Evolutionary conservation across 1,140 invertebrate species (phyloP), one percentile per base, ranked within the genome.

Genomic region (Thalassaphorura encarpata): DNA sequence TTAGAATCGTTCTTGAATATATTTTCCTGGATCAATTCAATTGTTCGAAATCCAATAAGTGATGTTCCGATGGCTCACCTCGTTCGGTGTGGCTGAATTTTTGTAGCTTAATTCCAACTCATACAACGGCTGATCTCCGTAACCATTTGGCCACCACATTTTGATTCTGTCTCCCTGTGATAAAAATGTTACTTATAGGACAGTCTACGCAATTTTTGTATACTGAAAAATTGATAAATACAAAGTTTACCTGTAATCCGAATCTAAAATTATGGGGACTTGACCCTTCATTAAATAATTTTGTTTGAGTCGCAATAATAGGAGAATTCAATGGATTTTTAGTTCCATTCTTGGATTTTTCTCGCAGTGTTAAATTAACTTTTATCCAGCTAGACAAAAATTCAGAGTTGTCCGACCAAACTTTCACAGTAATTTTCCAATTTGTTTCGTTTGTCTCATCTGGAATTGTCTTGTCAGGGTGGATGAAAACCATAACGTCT

Each of bases 1-100:
- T 19, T 18, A 33, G 16, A 15, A 40, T 21, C 26, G 28, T 49
- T 61, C 50, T 73, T 67, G 72, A 79, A 65, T 0, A 84, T 66
- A 27, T 74, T 71, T 51, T 82, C 76, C 71, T 91, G 82, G 23
- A 88, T 67, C 0, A 93, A 68, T 71, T 92, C 80, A 6, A 96
- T 73, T 0, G 83, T 92, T 66, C 93, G 75, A 67, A 97, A 97
- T 6, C 90, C 95, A 61, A 97, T 78, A 62, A 72, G 73, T 6
- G 76, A 57, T 13, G 76, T 66, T 66, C 72, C 67, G n/a, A 50
- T 54, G n/a, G 26, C 70, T 52, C 36, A 51, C 52, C 56, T 79
- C 72, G 2, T 54, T 51, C 3, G 67, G 63, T 40, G 66, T 42
- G 15, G 28, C 54, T 31, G 68, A 73, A 41, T 67, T n/a, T n/a